Conservation (phyloP, 2,113 vertebrate genomes). For the Zosterops lateralis region DNA sequence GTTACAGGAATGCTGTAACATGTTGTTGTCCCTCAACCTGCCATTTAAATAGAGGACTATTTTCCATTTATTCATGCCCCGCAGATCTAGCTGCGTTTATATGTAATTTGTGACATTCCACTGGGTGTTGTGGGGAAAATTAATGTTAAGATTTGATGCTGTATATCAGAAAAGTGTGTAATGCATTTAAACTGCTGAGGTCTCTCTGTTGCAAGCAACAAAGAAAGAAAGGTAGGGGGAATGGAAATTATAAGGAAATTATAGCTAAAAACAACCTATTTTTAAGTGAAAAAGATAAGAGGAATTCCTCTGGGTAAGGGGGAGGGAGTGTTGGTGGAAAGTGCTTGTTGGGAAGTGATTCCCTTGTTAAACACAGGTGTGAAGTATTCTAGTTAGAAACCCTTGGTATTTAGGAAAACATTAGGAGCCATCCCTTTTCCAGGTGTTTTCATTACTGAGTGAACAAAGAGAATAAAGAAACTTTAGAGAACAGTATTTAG, state of each 20-base stretch:
- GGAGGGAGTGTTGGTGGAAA: neutral
- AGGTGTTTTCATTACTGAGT: neutral
- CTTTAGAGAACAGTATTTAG: neutral
- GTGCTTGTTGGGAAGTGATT: neutral
- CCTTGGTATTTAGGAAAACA: neutral
- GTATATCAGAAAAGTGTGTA: neutral
- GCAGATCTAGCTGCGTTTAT: neutral
- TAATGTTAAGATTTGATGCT: neutral
- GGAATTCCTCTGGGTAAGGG: neutral
- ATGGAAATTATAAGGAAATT: neutral
- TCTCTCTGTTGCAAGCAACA: neutral
- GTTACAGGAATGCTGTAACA: neutral
- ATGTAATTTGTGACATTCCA: neutral
- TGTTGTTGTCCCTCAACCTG: neutral
- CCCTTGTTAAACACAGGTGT: neutral
- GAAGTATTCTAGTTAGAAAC: neutral
- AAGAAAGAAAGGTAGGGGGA: neutral
- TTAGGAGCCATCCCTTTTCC: neutral
- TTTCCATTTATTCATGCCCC: neutral
- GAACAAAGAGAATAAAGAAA: neutral
- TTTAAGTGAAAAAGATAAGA: neutral
- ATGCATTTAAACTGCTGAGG: neutral
- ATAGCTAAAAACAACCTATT: neutral
- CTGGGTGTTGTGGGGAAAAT: neutral
- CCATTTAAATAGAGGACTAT: neutral